phyloP scores from a whole-genome alignment of 2,113 vertebrate genomes.

The Stigmatopora nigra region DNA sequence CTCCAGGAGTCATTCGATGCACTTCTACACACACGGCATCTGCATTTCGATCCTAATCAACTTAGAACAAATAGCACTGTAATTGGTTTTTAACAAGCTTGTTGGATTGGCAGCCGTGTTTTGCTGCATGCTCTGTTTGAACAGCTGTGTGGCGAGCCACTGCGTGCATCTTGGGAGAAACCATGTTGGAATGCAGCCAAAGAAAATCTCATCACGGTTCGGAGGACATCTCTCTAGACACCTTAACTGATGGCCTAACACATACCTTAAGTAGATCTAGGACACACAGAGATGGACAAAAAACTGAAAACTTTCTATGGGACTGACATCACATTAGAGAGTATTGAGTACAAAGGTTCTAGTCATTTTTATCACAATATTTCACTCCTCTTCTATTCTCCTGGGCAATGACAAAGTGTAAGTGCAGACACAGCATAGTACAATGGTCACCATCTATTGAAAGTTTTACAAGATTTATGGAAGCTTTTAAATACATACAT shows the following conservation, averaged over 20 bases:
- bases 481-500: too few relatives aligned
- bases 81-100: slow-evolving; percentile 74
- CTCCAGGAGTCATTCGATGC: slow-evolving; percentile 42
- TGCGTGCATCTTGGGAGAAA: slow-evolving; percentile 58
- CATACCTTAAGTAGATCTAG: slow-evolving; percentile 33
- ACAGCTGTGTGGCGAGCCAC: slow-evolving; percentile 63
- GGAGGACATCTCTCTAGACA: slow-evolving; percentile 54
- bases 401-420: slow-evolving; percentile 46
- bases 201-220: slow-evolving; percentile 56
- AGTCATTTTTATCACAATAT: slow-evolving; percentile 37
- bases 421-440: slow-evolving; percentile 3
- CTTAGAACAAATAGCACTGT: slow-evolving; percentile 65
- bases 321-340: slow-evolving; percentile 32
- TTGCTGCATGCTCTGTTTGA: slow-evolving; percentile 67
- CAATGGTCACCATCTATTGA: too few relatives aligned
- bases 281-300: not conserved
- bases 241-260: slow-evolving; percentile 48
- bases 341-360: slow-evolving; percentile 36
- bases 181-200: slow-evolving; percentile 49
- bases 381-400: slow-evolving; percentile 35
- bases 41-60: slow-evolving; percentile 68
- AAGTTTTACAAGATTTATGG: too few relatives aligned
- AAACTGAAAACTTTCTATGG: slow-evolving; percentile 38
- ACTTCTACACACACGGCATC: slow-evolving; percentile 56
- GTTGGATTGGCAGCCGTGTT: slow-evolving; percentile 57